phyloP scores from a whole-genome alignment of 2,797 vertebrate species.

The Sarcophilus harrisii region DNA sequence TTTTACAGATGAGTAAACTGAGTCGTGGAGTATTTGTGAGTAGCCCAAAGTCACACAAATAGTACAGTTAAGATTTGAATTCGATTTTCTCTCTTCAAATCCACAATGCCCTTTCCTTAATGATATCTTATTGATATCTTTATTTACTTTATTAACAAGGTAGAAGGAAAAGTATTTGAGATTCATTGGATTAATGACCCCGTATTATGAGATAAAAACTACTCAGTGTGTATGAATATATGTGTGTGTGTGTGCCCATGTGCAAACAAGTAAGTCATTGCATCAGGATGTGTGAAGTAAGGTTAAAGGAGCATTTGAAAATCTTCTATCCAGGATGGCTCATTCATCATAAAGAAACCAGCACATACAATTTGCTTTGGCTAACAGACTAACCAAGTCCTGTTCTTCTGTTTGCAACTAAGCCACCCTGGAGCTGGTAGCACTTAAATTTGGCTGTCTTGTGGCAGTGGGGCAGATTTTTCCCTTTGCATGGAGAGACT shows the following conservation, averaged over 20 bases:
- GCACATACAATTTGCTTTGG: not conserved
- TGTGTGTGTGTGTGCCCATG: not conserved
- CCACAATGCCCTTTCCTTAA: not conserved
- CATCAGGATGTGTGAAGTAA: not conserved
- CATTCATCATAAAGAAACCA: not conserved
- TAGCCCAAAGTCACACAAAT: not conserved
- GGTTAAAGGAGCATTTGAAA: not conserved
- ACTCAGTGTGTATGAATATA: not conserved
- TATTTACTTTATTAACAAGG: not conserved
- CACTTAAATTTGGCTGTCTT: not conserved
- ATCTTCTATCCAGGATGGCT: not conserved
- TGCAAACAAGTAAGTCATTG: not conserved
- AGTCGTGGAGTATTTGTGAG: not conserved
- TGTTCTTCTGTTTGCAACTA: not conserved
- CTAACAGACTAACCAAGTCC: not conserved
- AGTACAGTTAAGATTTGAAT: not conserved
- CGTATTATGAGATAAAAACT: not conserved
- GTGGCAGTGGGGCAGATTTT: not conserved
- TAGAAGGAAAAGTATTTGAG: not conserved
- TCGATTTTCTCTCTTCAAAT: not conserved
- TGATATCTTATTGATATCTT: not conserved
- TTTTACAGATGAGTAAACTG: not conserved
- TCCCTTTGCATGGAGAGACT: not conserved
- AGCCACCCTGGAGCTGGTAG: not conserved
- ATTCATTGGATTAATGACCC: not conserved